Percentiles rank a stretch among this genome's conserved stretches.
Evolutionary conservation across 2,797 vertebrate species (phyloP).

Genomic region (Heterohyrax brucei): DNA sequence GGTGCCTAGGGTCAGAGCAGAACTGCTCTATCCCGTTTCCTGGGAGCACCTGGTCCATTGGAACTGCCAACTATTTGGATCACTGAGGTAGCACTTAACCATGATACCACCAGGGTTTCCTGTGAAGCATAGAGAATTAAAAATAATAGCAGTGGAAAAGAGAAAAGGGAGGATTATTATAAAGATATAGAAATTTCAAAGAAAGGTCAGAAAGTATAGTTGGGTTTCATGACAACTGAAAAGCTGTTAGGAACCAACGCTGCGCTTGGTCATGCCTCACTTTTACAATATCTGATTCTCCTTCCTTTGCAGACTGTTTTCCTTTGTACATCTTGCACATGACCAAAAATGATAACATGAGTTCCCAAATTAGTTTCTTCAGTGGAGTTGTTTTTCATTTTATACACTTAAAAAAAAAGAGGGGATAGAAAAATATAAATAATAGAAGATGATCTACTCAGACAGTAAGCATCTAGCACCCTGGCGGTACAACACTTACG

Average conservation of each 20-base stretch:
- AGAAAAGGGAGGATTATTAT: not conserved
- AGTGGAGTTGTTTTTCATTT: not conserved
- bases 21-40: too few species aligned
- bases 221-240: conserved; percentile 9
- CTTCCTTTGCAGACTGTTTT: conserved; percentile 27
- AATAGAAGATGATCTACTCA: not conserved
- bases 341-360: not conserved
- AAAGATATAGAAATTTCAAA: conserved; percentile 41
- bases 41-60: too few species aligned
- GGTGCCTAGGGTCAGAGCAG: too few species aligned
- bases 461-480: not conserved
- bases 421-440: not conserved
- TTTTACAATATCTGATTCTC: not conserved
- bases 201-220: not conserved
- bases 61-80: too few species aligned
- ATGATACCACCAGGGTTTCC: too few species aligned
- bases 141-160: not conserved
- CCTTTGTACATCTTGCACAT: not conserved
- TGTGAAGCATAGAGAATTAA: too few species aligned
- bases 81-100: too few species aligned
- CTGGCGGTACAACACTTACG: not conserved
- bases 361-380: not conserved
- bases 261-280: not conserved
- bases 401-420: not conserved
- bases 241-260: not conserved